A percentile compares a stretch with the other conserved stretches of the same genome.
Evolutionary conservation across 2,113 vertebrate genomes (phyloP).

Genomic region (Eira barbara): DNA sequence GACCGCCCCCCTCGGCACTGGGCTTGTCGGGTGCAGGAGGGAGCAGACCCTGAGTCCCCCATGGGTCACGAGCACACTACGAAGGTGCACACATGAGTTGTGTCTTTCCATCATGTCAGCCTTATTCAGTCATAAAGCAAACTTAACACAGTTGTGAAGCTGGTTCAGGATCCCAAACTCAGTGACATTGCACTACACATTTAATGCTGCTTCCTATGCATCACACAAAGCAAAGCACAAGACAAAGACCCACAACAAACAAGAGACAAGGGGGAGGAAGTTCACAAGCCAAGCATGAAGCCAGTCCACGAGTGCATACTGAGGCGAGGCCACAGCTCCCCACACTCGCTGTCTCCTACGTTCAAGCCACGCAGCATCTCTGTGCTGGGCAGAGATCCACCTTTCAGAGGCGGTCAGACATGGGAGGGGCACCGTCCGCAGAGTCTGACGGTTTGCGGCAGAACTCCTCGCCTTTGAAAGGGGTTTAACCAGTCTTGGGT

Average conservation of each 20-base stretch:
- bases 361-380: background rate
- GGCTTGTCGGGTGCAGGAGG: rapidly evolving
- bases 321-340: background rate
- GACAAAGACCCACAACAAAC: background rate
- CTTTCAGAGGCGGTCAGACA: background rate
- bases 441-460: background rate
- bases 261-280: background rate
- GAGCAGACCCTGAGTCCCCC: background rate
- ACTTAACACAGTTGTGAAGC: background rate
- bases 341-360: rapidly evolving
- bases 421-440: background rate
- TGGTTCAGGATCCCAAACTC: background rate
- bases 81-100: background rate
- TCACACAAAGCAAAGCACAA: background rate
- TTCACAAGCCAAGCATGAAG: background rate
- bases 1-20: rapidly evolving
- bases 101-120: background rate
- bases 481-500: background rate
- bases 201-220: background rate
- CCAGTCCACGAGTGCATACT: rapidly evolving
- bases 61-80: rapidly evolving
- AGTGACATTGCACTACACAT: background rate
- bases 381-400: background rate
- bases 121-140: background rate
- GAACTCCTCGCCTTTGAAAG: background rate